Percentiles rank a stretch among this genome's conserved stretches.
These are phyloP conservation scores for Horisme vitalbata DNA, from an alignment of 2,888 invertebrate species.

Conservation along the genomic window DNA sequence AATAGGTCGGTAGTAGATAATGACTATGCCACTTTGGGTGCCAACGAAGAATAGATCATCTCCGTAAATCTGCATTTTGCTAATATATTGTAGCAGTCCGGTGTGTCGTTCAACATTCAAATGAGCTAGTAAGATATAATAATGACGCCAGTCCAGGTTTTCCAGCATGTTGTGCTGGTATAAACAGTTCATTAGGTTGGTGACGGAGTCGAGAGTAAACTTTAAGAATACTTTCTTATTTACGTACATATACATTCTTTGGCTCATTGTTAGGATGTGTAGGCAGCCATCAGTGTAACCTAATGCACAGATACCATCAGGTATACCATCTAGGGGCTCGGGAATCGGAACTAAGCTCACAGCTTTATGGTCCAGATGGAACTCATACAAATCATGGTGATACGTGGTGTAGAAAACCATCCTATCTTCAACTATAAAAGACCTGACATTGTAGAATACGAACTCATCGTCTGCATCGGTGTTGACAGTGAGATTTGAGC, in stretches of 20 bases:
- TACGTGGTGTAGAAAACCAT: slow-evolving; percentile 4
- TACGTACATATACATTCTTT: slow-evolving; percentile 8
- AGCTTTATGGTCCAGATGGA: slow-evolving; percentile 7
- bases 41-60: slow-evolving; percentile 61
- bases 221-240: background rate
- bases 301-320: background rate
- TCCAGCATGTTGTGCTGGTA: slow-evolving; percentile 56
- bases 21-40: slow-evolving; percentile 56
- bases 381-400: background rate
- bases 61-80: slow-evolving; percentile 55
- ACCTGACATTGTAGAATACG: background rate
- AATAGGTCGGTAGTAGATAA: slow-evolving; percentile 61
- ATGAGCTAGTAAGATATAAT: slow-evolving; percentile 58
- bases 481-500: slow-evolving; percentile 2
- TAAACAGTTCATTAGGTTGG: slow-evolving; percentile 22
- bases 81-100: slow-evolving; percentile 53
- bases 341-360: no score
- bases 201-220: background rate
- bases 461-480: background rate
- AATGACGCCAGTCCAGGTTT: slow-evolving; percentile 60
- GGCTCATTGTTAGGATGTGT: slow-evolving; percentile 8
- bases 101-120: slow-evolving; percentile 50
- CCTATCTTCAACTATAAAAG: slow-evolving; percentile 11
- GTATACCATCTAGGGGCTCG: background rate
- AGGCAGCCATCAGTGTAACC: slow-evolving; percentile 2